A percentile compares a stretch with the other conserved stretches of the same genome.
Conservation (phyloP, 2,113 vertebrate genomes). For the Gobio gobio region DNA sequence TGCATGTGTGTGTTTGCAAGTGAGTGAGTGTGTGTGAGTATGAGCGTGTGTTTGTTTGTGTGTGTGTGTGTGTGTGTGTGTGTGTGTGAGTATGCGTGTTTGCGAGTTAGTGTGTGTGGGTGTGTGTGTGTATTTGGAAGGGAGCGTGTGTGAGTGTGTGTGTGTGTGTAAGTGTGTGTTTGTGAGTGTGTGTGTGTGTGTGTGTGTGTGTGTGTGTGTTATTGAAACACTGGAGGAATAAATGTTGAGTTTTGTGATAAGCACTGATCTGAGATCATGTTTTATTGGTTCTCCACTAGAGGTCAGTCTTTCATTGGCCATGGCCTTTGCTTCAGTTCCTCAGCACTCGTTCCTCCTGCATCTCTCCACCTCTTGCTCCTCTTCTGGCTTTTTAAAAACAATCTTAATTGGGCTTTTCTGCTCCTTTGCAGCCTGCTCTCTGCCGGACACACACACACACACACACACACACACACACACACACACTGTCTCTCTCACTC, state of each 20-base stretch:
- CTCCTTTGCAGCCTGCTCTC: conserved; percentile 60
- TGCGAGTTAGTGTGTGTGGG: too few species aligned
- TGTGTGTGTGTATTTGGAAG: too few species aligned
- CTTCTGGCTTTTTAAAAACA: conserved; percentile 69
- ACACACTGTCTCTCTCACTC: conserved; percentile 67
- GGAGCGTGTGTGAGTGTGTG: too few species aligned
- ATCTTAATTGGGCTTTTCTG: conserved; percentile 71
- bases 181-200: neutral
- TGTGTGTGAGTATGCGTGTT: neutral
- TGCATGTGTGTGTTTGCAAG: too few species aligned
- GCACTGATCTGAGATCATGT: neutral
- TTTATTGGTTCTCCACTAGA: conserved; percentile 82
- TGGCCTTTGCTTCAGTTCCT: neutral
- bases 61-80: neutral
- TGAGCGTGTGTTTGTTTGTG: conserved; percentile 1
- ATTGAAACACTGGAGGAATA: neutral
- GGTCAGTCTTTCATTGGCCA: conserved; percentile 90
- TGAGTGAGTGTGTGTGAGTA: neutral
- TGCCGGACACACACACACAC: conserved; percentile 57
- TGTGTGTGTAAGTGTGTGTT: too few species aligned
- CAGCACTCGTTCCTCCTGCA: conserved; percentile 59
- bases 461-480: conserved; percentile 60
- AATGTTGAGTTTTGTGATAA: neutral
- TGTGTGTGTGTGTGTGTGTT: neutral
- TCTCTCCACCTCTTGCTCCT: conserved; percentile 26